Evolutionary conservation across 2,888 invertebrate species (phyloP).

Genomic region (Iselma pallidipennis): DNA sequence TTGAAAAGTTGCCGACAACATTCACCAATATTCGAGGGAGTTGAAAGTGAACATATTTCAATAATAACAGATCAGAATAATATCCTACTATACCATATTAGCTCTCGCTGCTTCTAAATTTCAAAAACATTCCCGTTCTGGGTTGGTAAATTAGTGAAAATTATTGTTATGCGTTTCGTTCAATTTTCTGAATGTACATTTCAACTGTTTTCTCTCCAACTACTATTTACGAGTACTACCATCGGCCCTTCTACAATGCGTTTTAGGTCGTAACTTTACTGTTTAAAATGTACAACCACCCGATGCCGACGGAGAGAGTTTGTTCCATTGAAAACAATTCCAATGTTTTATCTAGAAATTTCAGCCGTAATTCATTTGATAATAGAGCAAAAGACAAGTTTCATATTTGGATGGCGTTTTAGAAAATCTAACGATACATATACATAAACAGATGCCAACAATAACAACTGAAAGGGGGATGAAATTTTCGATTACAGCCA

Average conservation of each 20-base stretch:
- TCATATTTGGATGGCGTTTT: background rate
- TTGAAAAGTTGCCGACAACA: constrained; percentile 20
- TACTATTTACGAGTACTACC: no score
- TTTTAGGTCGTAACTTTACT: background rate
- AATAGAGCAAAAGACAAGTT: constrained; percentile 3
- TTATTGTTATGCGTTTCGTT: constrained; percentile 26
- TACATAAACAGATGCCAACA: background rate
- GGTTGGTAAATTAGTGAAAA: constrained; percentile 28
- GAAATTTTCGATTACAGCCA: background rate
- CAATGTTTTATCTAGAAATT: background rate
- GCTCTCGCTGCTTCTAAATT: constrained; percentile 17
- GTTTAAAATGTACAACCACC: background rate
- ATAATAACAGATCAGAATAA: constrained; percentile 43
- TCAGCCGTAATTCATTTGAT: background rate
- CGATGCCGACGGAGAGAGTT: background rate
- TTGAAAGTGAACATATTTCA: constrained; percentile 44
- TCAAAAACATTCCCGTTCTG: constrained; percentile 2
- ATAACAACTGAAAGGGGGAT: background rate
- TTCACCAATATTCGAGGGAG: constrained; percentile 4
- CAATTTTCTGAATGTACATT: constrained; percentile 10
- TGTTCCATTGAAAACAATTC: background rate
- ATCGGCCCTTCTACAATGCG: background rate
- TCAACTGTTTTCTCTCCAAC: background rate
- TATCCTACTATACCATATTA: no score
- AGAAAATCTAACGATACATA: background rate